Conservation (phyloP, 2,888 invertebrate species). For the Colostygia pectinataria region DNA sequence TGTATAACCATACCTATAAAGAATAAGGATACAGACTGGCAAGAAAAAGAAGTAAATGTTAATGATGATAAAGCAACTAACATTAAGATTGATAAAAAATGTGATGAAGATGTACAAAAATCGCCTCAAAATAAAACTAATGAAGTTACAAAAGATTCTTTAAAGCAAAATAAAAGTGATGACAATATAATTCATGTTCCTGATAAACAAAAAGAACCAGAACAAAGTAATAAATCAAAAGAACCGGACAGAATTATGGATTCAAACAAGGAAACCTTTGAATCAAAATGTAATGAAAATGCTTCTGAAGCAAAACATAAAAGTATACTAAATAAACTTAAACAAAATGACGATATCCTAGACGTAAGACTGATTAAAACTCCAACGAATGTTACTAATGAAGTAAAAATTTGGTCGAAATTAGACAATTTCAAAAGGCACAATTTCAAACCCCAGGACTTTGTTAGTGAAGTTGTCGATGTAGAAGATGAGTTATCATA, state of each 20-base stretch:
- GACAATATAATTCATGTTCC: background rate
- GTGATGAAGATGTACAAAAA: too few species aligned
- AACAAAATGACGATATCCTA: slow-evolving; percentile 9
- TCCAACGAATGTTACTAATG: slow-evolving; percentile 20
- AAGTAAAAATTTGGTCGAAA: slow-evolving; percentile 19
- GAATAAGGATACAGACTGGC: background rate
- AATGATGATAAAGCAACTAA: background rate
- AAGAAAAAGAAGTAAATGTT: background rate
- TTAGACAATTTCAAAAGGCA: slow-evolving; percentile 18
- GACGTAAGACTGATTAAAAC: slow-evolving; percentile 18
- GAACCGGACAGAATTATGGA: background rate
- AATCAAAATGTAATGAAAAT: background rate
- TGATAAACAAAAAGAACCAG: background rate
- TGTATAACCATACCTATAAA: slow-evolving; percentile 55
- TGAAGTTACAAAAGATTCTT: too few species aligned
- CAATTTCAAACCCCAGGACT: slow-evolving; percentile 6
- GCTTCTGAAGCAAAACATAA: background rate
- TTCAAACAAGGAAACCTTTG: background rate
- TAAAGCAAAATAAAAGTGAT: background rate
- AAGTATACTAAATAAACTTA: background rate
- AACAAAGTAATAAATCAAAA: background rate
- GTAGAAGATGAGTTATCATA: slow-evolving; percentile 11
- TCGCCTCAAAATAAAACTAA: too few species aligned
- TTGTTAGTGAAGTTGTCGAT: slow-evolving; percentile 5
- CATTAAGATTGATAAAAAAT: too few species aligned